A percentile compares a stretch with the other conserved stretches of the same genome.
Conservation (phyloP, 2,888 invertebrate species). For the Lordiphosa andalusiaca region DNA sequence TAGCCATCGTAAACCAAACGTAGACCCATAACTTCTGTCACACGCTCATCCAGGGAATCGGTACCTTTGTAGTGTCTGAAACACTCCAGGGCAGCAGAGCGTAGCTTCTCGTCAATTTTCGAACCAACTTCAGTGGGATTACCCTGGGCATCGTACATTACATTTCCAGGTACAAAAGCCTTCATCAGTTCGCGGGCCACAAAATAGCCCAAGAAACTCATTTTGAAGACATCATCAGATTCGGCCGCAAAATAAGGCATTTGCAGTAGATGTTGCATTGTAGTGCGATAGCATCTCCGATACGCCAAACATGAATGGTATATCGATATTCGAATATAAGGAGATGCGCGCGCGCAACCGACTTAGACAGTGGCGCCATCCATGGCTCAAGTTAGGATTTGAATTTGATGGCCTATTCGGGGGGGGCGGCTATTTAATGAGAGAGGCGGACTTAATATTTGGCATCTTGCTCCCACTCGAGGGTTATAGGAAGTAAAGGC, state of each 20-base stretch:
- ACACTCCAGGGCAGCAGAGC: conserved; percentile 29
- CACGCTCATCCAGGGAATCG: conserved; percentile 57
- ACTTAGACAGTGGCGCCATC: no score
- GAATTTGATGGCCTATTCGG: no score
- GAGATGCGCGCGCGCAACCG: no score
- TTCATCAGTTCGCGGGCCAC: conserved; percentile 70
- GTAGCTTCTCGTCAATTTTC: conserved; percentile 22
- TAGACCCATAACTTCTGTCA: conserved; percentile 67
- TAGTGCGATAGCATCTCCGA: no score
- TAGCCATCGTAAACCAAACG: conserved; percentile 60
- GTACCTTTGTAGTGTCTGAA: conserved; percentile 39
- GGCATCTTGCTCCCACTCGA: no score
- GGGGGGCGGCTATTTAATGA: no score
- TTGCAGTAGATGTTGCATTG: no score
- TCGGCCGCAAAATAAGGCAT: conserved; percentile 42
- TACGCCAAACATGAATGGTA: no score
- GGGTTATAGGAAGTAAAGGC: no score
- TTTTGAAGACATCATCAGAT: conserved; percentile 54
- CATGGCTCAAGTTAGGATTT: no score
- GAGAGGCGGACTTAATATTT: no score
- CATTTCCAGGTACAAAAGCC: conserved; percentile 53
- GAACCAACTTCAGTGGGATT: conserved; percentile 25
- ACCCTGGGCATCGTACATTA: conserved; percentile 48
- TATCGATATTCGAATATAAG: no score
- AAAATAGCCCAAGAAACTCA: conserved; percentile 65